Conservation (phyloP, 2,797 vertebrate species). For the Nyctalus aviator region DNA sequence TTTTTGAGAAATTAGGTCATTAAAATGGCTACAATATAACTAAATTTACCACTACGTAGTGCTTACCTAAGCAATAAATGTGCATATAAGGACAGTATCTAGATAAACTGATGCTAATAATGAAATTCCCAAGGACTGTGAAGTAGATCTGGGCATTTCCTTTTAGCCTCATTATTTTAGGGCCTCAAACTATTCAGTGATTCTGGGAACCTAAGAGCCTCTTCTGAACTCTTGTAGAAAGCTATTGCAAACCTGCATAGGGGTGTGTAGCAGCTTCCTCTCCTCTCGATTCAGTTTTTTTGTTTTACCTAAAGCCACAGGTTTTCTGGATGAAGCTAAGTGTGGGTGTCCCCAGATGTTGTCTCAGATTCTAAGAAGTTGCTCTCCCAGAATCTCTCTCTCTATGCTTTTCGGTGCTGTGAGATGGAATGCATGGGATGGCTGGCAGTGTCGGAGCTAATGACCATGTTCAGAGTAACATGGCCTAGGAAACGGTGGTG, state of each 20-base stretch:
- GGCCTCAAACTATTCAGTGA: background rate
- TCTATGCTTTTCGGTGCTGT: background rate
- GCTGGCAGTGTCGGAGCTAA: background rate
- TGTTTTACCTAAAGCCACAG: background rate
- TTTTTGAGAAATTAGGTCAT: conserved; percentile 42
- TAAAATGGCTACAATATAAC: background rate
- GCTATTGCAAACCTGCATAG: background rate
- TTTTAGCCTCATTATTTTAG: background rate
- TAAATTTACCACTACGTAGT: background rate
- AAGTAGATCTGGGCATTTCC: background rate
- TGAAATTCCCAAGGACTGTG: background rate
- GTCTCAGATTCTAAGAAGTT: background rate
- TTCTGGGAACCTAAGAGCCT: background rate
- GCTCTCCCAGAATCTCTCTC: background rate
- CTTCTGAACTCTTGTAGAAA: background rate
- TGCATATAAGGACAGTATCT: background rate
- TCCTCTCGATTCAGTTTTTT: background rate
- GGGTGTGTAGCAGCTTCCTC: background rate
- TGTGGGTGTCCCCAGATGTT: background rate
- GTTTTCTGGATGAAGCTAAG: conserved; percentile 23
- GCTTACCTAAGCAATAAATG: background rate
- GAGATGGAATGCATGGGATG: background rate
- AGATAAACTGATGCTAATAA: background rate
- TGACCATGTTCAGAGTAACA: background rate
- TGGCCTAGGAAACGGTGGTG: background rate